Percentiles rank a stretch among this genome's conserved stretches.
Conservation (phyloP, 2,888 invertebrate species). For the Heteromurus nitidus region DNA sequence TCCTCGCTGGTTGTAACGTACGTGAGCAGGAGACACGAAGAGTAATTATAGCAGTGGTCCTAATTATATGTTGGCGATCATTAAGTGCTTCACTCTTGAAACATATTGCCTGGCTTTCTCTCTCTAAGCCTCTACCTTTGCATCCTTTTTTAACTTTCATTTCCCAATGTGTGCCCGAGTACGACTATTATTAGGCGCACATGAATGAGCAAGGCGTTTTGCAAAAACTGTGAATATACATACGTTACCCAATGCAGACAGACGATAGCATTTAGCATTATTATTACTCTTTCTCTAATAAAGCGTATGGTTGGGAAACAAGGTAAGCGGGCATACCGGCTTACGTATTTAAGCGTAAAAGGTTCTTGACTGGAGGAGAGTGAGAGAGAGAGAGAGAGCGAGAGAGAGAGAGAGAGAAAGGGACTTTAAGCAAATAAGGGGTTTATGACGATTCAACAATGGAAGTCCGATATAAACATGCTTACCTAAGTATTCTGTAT, state of each 20-base stretch:
- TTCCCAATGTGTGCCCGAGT: not conserved
- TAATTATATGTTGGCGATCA: slow-evolving; percentile 62
- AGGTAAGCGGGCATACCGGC: no score
- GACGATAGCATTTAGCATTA: no score
- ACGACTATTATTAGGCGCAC: slow-evolving; percentile 19
- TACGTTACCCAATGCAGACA: not conserved
- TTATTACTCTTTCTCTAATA: slow-evolving; percentile 11
- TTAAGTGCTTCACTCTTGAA: slow-evolving; percentile 55
- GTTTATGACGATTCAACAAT: slow-evolving; percentile 18
- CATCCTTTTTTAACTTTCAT: slow-evolving; percentile 16
- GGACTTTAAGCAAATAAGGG: slow-evolving; percentile 27
- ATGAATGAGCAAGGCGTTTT: slow-evolving; percentile 38
- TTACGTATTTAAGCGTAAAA: not conserved
- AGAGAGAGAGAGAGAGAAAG: not conserved
- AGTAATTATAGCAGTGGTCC: slow-evolving; percentile 56
- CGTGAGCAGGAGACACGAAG: slow-evolving; percentile 57
- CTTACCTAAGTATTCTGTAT: not conserved
- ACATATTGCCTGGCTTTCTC: slow-evolving; percentile 13
- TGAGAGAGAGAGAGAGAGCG: not conserved
- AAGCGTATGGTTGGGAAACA: no score
- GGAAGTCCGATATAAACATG: slow-evolving; percentile 2
- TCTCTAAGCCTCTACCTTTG: not conserved
- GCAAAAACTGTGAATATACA: not conserved
- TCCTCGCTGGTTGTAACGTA: slow-evolving; percentile 18
- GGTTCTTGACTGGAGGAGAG: not conserved